Evolutionary conservation across 2,888 invertebrate species (phyloP), one percentile per base, ranked within the genome.

Genomic region (Drosophila meridiana): DNA sequence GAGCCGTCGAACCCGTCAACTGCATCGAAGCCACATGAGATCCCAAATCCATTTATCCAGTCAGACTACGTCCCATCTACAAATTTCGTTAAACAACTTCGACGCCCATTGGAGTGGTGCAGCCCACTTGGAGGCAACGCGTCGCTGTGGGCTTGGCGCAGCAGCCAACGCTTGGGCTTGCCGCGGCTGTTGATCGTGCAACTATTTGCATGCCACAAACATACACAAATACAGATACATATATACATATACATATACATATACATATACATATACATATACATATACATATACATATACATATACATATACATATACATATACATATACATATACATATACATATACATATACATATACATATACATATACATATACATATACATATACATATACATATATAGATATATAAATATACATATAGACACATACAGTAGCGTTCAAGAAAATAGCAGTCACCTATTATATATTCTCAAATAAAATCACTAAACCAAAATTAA

Each of bases 151-250:
- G n/a, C 28, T 38, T 40, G 34, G n/a, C 34, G 13, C 38, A 55
- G 55, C 55, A 40, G 55, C 55, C 28, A 56, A 30, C 13, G 57
- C 57, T 43, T 11, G 42, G 20, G 42, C 13, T 45, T 45, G 45
- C 34, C 40, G 7, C 40, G 56, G 56, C 11, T 20, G n/a, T 26
- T 26, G 14, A 34, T 58, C 43, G 57, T 43, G 20, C 43, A 57
- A 34, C 43, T 34, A 57, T 57, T 57, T 43, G 57, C 57, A 43
- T 57, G 34, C 34, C 34, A 11, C 36, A 28, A 28, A 4, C 13
- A 34, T 34, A 34, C 26, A 52, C 4, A 32, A 3, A 11, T 13
- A 20, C 11, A 14, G 13, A 36, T 26, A 2, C 8, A 32, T 30
- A 9, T 1, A 50, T 8, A 14, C 2, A 48, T 8, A 9, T 34